Percentiles rank a stretch among this genome's conserved stretches.
Conservation (phyloP, 2,797 vertebrate genomes). For the Hippocampus kuda region DNA sequence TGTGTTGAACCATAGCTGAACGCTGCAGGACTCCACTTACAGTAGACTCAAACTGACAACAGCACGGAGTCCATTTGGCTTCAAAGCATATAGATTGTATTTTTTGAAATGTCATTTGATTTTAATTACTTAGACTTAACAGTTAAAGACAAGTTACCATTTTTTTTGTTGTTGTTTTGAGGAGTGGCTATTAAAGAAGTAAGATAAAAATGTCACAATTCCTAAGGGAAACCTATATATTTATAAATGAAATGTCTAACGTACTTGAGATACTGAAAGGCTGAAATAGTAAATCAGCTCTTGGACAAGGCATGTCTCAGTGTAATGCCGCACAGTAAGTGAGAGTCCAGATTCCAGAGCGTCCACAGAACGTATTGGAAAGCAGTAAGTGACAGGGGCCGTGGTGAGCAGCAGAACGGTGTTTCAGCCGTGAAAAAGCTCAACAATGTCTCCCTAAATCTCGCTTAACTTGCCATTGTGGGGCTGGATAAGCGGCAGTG, state of each 20-base stretch:
- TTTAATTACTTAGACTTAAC: neutral
- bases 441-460: constrained; percentile 39
- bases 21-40: neutral
- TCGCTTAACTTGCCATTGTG: constrained; percentile 32
- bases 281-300: neutral
- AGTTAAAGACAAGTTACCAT: too few relatives aligned
- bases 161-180: neutral
- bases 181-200: neutral
- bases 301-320: neutral
- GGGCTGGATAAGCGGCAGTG: constrained; percentile 40
- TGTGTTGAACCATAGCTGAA: constrained; percentile 10
- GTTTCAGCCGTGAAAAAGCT: constrained; percentile 31
- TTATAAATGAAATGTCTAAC: neutral
- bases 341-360: neutral
- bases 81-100: neutral
- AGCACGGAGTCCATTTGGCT: neutral
- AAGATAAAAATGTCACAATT: neutral
- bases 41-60: neutral
- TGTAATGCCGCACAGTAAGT: neutral
- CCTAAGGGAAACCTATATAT: neutral
- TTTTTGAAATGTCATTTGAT: neutral
- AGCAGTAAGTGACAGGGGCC: neutral
- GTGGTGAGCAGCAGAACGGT: constrained; percentile 8
- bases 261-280: neutral
- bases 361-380: neutral